Base-by-base conservation (phyloP, 1,140 invertebrate genomes). In the Drosophila fuyamai region DNA sequence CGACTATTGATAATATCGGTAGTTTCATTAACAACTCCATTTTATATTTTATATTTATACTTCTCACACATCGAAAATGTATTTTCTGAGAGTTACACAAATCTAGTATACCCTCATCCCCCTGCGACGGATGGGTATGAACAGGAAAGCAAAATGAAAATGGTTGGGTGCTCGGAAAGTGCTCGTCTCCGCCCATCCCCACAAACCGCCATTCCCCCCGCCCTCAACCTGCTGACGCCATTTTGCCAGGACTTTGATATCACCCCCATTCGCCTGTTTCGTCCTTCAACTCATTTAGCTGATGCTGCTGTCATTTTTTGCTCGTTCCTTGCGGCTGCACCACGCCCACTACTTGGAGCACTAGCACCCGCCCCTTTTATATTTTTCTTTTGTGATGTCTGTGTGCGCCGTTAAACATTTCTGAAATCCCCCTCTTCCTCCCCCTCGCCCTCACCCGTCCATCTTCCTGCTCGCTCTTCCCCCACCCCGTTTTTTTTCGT, bases 251-350 rank as follows among this genome's bases (percentile, higher is more conserved):
- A 76, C 80, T 89, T 88, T 88, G 85, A 83, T 89, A 82, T 89
- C 50, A 29, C 9, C 40, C 58, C 44, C 54, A 48, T 36, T 14
- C 38, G 18, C 48, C 18, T 48, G 44, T 46, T 56, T 70, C 72
- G 79, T 83, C 84, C 82, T 86, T 83, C 83, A 88, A 88, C 83
- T 88, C 83, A 86, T 86, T 86, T 88, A 79, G 82, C 83, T 79
- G 68, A 66, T 85, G 82, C 82, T 78, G 82, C 82, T 85, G 78
- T 75, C 81, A 81, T 77, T 71, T 76, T 77, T 76, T 70, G 43
- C 74, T 68, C 73, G 51, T 61, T 70, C 74, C 75, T 76, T 77
- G 65, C 57, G 75, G 63, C 65, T 70, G 74, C 74, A 77, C 55
- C 62, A 67, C 56, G 55, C 73, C 73, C 63, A 77, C 63, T 50